These are phyloP conservation scores for Rhinogobio ventralis DNA, from an alignment of 2,797 vertebrate species.

Conservation along the genomic window DNA sequence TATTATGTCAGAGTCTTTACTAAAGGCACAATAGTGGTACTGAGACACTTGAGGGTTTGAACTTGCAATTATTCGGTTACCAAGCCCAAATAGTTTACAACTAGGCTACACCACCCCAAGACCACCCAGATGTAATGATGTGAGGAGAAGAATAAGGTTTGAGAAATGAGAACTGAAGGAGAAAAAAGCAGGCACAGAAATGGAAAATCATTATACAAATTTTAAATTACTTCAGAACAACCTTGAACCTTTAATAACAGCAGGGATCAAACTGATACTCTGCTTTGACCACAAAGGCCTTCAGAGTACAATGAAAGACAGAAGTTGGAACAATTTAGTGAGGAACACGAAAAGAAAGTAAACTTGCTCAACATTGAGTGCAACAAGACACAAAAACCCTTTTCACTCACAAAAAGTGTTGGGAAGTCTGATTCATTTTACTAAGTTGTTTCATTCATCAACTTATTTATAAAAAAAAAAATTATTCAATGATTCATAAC, in stretches of 20 bases:
- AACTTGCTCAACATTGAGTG: background rate
- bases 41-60: background rate
- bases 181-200: slow-evolving; percentile 11
- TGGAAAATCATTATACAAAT: slow-evolving; percentile 23
- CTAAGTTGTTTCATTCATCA: background rate
- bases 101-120: background rate
- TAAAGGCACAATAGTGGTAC: slow-evolving; percentile 4
- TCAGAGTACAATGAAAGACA: slow-evolving; percentile 31
- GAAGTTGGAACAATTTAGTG: background rate
- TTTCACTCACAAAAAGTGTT: background rate
- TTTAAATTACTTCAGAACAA: slow-evolving; percentile 24
- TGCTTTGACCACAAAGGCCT: slow-evolving; percentile 10
- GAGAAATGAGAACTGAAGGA: background rate
- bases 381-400: background rate
- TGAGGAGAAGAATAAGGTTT: slow-evolving; percentile 26
- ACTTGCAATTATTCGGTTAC: background rate
- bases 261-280: slow-evolving; percentile 16
- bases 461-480: background rate
- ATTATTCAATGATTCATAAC: slow-evolving; percentile 6
- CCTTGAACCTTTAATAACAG: slow-evolving; percentile 30
- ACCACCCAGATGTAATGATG: slow-evolving; percentile 44
- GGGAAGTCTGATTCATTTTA: background rate
- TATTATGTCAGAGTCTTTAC: background rate
- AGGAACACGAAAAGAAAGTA: slow-evolving; percentile 7
- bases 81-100: slow-evolving; percentile 14